Conservation (phyloP, 1,140 invertebrate genomes). For the Aphelinus certus region DNA sequence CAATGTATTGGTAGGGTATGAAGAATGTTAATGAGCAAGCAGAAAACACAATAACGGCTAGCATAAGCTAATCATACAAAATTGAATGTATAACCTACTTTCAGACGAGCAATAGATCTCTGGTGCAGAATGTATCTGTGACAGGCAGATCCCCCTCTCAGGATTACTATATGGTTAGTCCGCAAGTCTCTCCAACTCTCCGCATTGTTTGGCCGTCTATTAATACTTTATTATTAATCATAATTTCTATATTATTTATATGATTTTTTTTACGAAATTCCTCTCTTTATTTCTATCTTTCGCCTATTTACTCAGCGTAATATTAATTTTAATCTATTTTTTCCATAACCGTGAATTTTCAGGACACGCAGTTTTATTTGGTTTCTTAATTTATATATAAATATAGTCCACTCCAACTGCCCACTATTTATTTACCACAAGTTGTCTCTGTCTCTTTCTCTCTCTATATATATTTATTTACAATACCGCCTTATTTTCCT, state of each 20-base stretch:
- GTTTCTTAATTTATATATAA: constrained; percentile 9
- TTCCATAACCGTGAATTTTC: constrained; percentile 12
- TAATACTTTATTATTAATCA: constrained; percentile 36
- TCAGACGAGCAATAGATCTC: constrained; percentile 69
- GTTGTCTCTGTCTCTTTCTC: neutral
- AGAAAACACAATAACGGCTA: constrained; percentile 44
- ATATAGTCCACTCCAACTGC: too few species aligned
- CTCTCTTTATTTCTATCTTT: constrained; percentile 29
- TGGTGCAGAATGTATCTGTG: constrained; percentile 69
- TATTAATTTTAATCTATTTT: neutral
- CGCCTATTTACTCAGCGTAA: constrained; percentile 27
- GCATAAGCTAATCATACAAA: constrained; percentile 54
- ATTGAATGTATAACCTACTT: constrained; percentile 68
- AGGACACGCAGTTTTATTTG: constrained; percentile 24
- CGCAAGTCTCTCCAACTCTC: constrained; percentile 62
- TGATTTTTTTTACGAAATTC: neutral
- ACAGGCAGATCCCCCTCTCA: constrained; percentile 68
- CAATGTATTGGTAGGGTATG: constrained; percentile 6
- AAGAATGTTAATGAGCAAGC: constrained; percentile 34
- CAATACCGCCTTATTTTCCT: constrained; percentile 6
- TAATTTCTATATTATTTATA: constrained; percentile 23
- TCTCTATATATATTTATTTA: neutral
- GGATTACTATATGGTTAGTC: constrained; percentile 69
- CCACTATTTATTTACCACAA: too few species aligned
- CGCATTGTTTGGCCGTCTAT: constrained; percentile 67